A percentile compares a stretch with the other conserved stretches of the same genome.
Conservation (phyloP, 2,888 invertebrate species). For the Azorinus chamasolen region DNA sequence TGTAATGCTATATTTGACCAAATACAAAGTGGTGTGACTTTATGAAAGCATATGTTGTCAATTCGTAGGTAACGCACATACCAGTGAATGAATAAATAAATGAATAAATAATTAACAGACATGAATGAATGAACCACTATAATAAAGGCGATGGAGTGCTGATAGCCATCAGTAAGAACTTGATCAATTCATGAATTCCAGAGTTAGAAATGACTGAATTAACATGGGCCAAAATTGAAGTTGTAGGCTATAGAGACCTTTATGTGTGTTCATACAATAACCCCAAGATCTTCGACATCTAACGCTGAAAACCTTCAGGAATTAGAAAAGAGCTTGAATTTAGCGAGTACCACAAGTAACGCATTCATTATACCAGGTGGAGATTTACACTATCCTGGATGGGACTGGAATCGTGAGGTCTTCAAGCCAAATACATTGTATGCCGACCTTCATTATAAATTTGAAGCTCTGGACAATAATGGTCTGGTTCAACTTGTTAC, state of each 20-base stretch:
- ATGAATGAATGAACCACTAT: too few species aligned
- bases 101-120: too few species aligned
- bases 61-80: too few species aligned
- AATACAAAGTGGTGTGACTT: too few species aligned
- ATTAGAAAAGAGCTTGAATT: neutral
- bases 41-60: too few species aligned
- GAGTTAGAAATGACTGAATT: constrained; percentile 12
- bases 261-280: constrained; percentile 4
- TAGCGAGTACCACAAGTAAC: neutral
- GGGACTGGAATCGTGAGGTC: constrained; percentile 10
- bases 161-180: constrained; percentile 12
- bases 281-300: constrained; percentile 6
- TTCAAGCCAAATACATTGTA: neutral
- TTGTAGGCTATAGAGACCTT: neutral
- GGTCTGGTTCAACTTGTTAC: constrained; percentile 44
- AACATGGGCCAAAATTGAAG: constrained; percentile 3
- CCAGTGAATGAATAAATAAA: too few species aligned
- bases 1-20: too few species aligned
- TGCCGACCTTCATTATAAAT: neutral
- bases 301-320: neutral
- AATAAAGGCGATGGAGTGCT: constrained; percentile 12
- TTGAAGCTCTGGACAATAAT: constrained; percentile 42
- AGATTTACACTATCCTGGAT: constrained; percentile 6
- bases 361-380: constrained; percentile 1
- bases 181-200: constrained; percentile 2